Evolutionary conservation across 2,113 vertebrate species (phyloP), one percentile per base, ranked within the genome.

Genomic region (Entelurus aequoreus): DNA sequence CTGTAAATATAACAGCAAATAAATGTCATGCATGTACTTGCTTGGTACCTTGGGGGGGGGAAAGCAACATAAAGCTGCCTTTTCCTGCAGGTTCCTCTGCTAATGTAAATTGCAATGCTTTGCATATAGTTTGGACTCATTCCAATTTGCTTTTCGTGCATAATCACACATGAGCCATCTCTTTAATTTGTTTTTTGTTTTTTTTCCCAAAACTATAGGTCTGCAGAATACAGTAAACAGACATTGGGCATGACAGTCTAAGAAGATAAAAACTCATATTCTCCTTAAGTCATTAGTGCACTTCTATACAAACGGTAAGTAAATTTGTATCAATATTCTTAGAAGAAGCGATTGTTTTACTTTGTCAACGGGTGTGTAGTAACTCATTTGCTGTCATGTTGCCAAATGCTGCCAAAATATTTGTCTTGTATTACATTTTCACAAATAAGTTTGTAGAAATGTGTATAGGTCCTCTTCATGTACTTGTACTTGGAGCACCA

Each of bases 1-100:
- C 54, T 74, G 70, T 86, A 87, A 87, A 85, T 84, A 85, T 78
- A 85, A 87, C 82, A 85, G 77, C 71, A 79, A 82, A 84, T 84
- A 85, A 83, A 86, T 74, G 79, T 81, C 85, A 84, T 62, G 76
- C 76, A 73, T 77, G 70, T 72, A 76, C 68, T 81, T 72, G 77
- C 81, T 69, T 69, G 60, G 84, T 81, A 77, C 75, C 77, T 28
- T 28, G 69, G 76, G 61, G n/a, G n/a, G n/a, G 69, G 74, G 72
- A 76, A 66, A 73, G 47, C 48, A 76, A 81, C 72, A 72, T 86
- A 85, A 86, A 86, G 85, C 75, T 74, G 68, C 51, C 68, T 56
- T 85, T 84, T 84, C 77, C 78, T 82, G 83, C 79, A 73, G 78
- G 82, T 81, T 69, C 80, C 83, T 83, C 82, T 81, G 85, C 84